Conservation (phyloP, 2,113 vertebrate genomes). For the Oryzias curvinotus region DNA sequence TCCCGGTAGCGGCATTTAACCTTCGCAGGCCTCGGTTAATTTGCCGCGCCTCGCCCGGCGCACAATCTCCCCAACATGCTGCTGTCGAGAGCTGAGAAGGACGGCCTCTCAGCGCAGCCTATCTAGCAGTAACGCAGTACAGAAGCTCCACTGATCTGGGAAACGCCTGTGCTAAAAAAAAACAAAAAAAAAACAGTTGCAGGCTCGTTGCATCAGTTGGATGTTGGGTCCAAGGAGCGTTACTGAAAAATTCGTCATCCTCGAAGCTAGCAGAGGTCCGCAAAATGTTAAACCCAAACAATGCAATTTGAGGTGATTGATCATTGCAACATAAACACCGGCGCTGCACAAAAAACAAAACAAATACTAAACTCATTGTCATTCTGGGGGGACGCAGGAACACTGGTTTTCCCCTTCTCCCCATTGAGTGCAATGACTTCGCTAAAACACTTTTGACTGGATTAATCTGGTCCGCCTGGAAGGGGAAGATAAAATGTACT, state of each 20-base stretch:
- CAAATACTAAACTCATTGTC: slow-evolving; percentile 43
- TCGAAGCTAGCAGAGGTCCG: slow-evolving; percentile 67
- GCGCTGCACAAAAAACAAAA: slow-evolving; percentile 10
- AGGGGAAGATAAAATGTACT: slow-evolving; percentile 71
- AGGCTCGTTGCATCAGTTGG: slow-evolving; percentile 69
- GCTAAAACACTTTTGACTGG: slow-evolving; percentile 69
- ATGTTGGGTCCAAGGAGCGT: slow-evolving; percentile 52
- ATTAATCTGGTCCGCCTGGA: slow-evolving; percentile 73
- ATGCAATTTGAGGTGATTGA: slow-evolving; percentile 65
- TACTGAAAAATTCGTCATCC: slow-evolving; percentile 73
- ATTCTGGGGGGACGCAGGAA: slow-evolving; percentile 48
- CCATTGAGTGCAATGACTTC: slow-evolving; percentile 56
- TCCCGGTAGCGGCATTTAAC: slow-evolving; percentile 54
- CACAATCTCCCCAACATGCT: slow-evolving; percentile 40
- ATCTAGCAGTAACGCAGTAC: slow-evolving; percentile 28
- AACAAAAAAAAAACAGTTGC: slow-evolving; percentile 67
- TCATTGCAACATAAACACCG: slow-evolving; percentile 51
- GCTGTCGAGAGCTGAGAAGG: slow-evolving; percentile 33
- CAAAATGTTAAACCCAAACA: slow-evolving; percentile 70
- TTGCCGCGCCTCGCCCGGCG: slow-evolving; percentile 30
- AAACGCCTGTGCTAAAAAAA: slow-evolving; percentile 62
- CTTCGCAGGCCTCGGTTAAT: slow-evolving; percentile 53
- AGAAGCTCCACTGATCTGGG: slow-evolving; percentile 51
- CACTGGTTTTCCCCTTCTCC: slow-evolving; percentile 36
- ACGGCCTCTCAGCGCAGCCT: slow-evolving; percentile 23